Percentiles rank a stretch among this genome's conserved stretches.
Evolutionary conservation across 2,113 vertebrate genomes (phyloP).

Genomic region (Gavialis gangeticus): DNA sequence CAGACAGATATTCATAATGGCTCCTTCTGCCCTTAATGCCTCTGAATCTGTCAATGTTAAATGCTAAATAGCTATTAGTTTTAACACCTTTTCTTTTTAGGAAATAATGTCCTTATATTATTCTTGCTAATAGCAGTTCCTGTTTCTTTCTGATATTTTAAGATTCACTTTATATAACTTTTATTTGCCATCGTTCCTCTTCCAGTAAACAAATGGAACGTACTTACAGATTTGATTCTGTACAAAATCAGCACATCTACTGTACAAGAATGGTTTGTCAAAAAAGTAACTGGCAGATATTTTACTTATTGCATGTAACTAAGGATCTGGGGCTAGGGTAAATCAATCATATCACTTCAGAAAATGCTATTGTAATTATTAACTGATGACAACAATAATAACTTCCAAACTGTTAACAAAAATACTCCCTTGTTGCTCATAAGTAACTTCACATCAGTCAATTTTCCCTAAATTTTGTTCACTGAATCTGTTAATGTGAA

Average conservation of each 20-base stretch:
- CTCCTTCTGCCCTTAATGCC: not conserved
- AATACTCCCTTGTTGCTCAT: slow-evolving; percentile 4
- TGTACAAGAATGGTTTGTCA: not conserved
- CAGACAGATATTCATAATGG: not conserved
- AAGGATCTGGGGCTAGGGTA: slow-evolving; percentile 45
- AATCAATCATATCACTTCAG: not conserved
- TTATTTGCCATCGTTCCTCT: not conserved
- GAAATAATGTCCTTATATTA: not conserved
- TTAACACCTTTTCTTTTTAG: not conserved
- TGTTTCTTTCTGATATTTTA: not conserved
- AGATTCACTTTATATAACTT: not conserved
- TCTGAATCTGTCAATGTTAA: not conserved
- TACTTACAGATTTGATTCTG: not conserved
- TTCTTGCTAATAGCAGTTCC: not conserved
- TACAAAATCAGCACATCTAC: not conserved
- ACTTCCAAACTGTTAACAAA: slow-evolving; percentile 37
- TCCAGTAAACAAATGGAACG: slow-evolving; percentile 8
- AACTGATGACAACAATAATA: slow-evolving; percentile 48
- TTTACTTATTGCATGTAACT: slow-evolving; percentile 1
- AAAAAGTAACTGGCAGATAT: no score
- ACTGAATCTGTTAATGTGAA: not conserved
- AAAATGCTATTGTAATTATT: slow-evolving; percentile 8
- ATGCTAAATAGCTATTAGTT: not conserved
- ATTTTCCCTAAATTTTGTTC: not conserved
- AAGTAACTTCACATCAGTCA: not conserved